Evolutionary conservation across 2,888 invertebrate genomes (phyloP).

Genomic region (Drosophila nr. fundita): DNA sequence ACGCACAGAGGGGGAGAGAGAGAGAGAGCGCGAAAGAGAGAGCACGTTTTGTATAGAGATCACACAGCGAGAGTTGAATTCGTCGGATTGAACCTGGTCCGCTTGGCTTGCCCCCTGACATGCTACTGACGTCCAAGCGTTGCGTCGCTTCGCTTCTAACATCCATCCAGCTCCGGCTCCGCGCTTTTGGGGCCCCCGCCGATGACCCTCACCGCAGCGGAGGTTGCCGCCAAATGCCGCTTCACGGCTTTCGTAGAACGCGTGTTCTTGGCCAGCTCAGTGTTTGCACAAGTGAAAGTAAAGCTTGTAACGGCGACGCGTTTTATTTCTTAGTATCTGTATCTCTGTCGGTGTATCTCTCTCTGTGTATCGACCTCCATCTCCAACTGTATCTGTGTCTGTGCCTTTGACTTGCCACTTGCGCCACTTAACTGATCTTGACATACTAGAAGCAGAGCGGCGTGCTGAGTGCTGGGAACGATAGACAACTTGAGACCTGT

Average conservation of each 20-base stretch:
- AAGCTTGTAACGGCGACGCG: slow-evolving; percentile 56
- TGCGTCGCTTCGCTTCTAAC: slow-evolving; percentile 11
- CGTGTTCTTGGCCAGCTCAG: slow-evolving; percentile 39
- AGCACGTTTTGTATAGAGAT: slow-evolving; percentile 2
- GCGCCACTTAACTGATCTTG: slow-evolving; percentile 65
- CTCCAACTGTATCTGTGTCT: slow-evolving; percentile 14
- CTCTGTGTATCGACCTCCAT: slow-evolving; percentile 15
- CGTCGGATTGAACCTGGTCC: slow-evolving; percentile 57
- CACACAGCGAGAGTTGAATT: slow-evolving; percentile 28
- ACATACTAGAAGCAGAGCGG: slow-evolving; percentile 59
- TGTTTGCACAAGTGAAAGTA: slow-evolving; percentile 79
- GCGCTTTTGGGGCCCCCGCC: slow-evolving; percentile 8
- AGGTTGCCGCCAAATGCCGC: slow-evolving; percentile 36
- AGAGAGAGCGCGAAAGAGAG: background rate
- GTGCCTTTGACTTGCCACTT: background rate
- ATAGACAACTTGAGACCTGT: slow-evolving; percentile 13
- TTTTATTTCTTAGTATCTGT: slow-evolving; percentile 14
- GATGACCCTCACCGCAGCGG: slow-evolving; percentile 44
- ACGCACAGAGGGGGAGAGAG: background rate
- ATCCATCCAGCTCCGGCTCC: slow-evolving; percentile 16
- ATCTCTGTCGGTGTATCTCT: slow-evolving; percentile 19
- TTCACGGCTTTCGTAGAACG: slow-evolving; percentile 10
- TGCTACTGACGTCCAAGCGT: slow-evolving; percentile 65
- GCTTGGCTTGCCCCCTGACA: slow-evolving; percentile 74
- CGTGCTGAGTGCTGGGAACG: slow-evolving; percentile 5